Evolutionary conservation across 2,888 invertebrate species (phyloP).

Genomic region (Sphecodes monilicornis): DNA sequence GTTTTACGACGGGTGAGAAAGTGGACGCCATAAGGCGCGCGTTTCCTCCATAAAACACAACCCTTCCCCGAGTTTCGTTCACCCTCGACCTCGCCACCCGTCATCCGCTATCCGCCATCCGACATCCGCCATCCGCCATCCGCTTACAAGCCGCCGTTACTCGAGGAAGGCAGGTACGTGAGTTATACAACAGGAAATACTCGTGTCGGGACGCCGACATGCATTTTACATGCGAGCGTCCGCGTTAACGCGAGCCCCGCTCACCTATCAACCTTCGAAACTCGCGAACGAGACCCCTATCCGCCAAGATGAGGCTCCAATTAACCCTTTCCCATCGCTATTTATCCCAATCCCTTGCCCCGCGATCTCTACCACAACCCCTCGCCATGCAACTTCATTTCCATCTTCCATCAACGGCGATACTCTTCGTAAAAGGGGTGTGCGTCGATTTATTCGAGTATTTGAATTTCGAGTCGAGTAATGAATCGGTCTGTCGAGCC

Average conservation of each 20-base stretch:
- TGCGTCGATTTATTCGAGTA: no score
- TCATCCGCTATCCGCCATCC: conserved; percentile 12
- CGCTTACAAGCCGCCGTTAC: conserved; percentile 24
- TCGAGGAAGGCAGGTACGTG: conserved; percentile 42
- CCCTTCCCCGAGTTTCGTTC: conserved; percentile 14
- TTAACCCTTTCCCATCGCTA: neutral
- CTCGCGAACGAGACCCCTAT: conserved; percentile 5
- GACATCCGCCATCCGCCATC: conserved; percentile 18
- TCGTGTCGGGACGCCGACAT: conserved; percentile 50
- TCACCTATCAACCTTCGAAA: conserved; percentile 31
- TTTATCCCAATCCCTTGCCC: neutral
- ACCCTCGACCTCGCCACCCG: conserved; percentile 17
- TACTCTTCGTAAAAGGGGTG: no score
- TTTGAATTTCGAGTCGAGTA: no score
- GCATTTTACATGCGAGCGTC: conserved; percentile 70
- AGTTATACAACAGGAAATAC: conserved; percentile 60
- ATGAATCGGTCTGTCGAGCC: no score
- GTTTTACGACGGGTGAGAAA: conserved; percentile 41
- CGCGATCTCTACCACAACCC: neutral
- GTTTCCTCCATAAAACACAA: conserved; percentile 56
- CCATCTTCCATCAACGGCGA: neutral
- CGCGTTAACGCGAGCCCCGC: conserved; percentile 50
- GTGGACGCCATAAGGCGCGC: conserved; percentile 56
- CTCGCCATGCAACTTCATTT: neutral
- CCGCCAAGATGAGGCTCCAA: conserved; percentile 1